Evolutionary conservation across 2,888 invertebrate species (phyloP), one percentile per base, ranked within the genome.

Genomic region (Eucera pruinosa): DNA sequence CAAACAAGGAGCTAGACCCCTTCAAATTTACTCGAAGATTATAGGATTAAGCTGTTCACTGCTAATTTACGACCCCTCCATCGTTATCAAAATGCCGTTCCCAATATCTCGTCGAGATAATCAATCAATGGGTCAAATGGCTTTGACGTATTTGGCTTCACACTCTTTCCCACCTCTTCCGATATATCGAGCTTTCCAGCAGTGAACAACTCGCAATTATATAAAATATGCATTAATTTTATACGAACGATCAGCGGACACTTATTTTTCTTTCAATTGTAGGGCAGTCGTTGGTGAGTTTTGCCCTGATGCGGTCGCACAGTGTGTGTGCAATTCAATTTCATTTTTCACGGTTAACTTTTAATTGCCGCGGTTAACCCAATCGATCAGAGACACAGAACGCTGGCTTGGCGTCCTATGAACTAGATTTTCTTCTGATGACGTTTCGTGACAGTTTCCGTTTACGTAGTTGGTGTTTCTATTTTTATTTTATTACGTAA

Each of bases 61-160:
- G 41, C 18, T 57, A 48, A 60, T 70, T 47, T 36, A 71, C 30
- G 71, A 47, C 60, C 45, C 58, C 45, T 27, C 18, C 25, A 36
- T 45, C 71, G 71, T 61, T 70, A 70, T 61, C 71, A 54, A 70
- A 73, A 61, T 73, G 55, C 71, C 54, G 71, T 54, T 57, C 54
- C 20, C 60, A 15, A 70, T 70, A 70, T 61, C 47, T 73, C 54
- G 61, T 55, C 61, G 23, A 70, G 71, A 70, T 73, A 73, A 73
- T 73, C 71, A 73, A 73, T 73, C 73, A 73, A 70, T 50, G 71
- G 71, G 61, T 55, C 71, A 55, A 73, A 61, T 70, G 73, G 60
- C 54, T 73, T 41, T 73, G 71, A 70, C 73, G 71, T 61, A 45
- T 70, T 73, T 73, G 70, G 61, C 3, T 33, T 33, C 33, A 33